Conservation (phyloP, 1,140 invertebrate species). For the Drosophila aff. region DNA sequence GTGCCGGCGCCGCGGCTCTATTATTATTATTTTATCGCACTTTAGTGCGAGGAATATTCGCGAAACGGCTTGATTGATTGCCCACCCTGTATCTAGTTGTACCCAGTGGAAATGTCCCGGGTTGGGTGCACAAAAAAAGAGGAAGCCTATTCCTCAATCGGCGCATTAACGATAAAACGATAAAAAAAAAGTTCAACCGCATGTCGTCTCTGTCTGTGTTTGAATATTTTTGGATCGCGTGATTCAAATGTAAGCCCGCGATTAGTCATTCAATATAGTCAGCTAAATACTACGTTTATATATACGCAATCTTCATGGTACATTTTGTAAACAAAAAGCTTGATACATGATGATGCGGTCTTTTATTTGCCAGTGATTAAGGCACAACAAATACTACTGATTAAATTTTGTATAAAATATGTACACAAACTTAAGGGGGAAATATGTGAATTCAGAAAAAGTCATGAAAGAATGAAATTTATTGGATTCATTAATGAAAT, state of each 20-base stretch:
- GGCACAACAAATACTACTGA: constrained; percentile 1
- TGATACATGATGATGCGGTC: background rate
- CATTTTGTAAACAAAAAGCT: constrained; percentile 29
- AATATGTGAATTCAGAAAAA: background rate
- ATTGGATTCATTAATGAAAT: background rate
- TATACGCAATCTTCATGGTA: constrained; percentile 20
- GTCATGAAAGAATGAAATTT: background rate
- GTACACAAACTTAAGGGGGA: background rate
- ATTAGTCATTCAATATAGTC: constrained; percentile 30
- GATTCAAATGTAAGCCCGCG: constrained; percentile 36
- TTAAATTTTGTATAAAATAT: background rate
- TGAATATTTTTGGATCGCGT: constrained; percentile 37
- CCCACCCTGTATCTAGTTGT: background rate
- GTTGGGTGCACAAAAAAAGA: constrained; percentile 17
- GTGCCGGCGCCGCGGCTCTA: background rate
- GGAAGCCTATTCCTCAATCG: constrained; percentile 8
- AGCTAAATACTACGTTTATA: constrained; percentile 6
- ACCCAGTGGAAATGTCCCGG: constrained; percentile 24
- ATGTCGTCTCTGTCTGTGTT: background rate
- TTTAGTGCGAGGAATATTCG: constrained; percentile 25
- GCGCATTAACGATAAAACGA: background rate
- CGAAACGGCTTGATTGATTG: constrained; percentile 35
- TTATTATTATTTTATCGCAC: constrained; percentile 32
- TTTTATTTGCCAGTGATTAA: constrained; percentile 9
- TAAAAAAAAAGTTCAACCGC: constrained; percentile 1